phyloP scores from a whole-genome alignment of 2,888 invertebrate genomes.

The Sympetrum striolatum region DNA sequence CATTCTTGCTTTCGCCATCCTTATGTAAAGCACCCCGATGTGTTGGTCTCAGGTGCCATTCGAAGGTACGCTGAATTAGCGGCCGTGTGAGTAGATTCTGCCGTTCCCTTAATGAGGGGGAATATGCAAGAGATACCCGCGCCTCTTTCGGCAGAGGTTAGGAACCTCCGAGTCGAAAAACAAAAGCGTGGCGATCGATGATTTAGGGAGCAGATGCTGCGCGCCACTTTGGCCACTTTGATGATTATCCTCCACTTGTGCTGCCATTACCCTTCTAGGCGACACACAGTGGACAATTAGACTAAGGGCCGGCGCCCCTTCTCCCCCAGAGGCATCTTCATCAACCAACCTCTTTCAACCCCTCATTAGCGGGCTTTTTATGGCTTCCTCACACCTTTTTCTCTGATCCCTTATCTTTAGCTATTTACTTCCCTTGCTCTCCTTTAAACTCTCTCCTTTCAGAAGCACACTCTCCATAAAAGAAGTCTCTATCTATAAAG shows the following conservation, averaged over 20 bases:
- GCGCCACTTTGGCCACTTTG: neutral
- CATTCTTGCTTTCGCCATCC: too few relatives aligned
- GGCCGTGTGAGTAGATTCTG: neutral
- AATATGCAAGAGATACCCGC: neutral
- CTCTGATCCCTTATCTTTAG: too few relatives aligned
- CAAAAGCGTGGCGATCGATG: neutral
- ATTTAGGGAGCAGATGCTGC: neutral
- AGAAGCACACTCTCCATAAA: too few relatives aligned
- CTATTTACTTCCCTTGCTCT: neutral
- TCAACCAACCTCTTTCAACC: neutral
- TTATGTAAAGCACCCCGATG: too few relatives aligned
- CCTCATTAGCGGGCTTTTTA: neutral
- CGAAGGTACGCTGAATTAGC: neutral
- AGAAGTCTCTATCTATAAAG: too few relatives aligned
- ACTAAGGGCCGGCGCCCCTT: neutral
- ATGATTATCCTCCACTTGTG: neutral
- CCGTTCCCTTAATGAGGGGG: neutral
- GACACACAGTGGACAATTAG: neutral
- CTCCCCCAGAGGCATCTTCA: neutral
- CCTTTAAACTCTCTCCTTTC: neutral
- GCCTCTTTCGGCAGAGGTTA: neutral
- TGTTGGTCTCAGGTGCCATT: neutral
- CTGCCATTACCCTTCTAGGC: neutral
- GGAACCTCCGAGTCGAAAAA: neutral
- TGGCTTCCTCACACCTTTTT: too few relatives aligned